A percentile compares a stretch with the other conserved stretches of the same genome.
Evolutionary conservation across 1,140 invertebrate genomes (phyloP).

Genomic region (Eubasilissa regina): DNA sequence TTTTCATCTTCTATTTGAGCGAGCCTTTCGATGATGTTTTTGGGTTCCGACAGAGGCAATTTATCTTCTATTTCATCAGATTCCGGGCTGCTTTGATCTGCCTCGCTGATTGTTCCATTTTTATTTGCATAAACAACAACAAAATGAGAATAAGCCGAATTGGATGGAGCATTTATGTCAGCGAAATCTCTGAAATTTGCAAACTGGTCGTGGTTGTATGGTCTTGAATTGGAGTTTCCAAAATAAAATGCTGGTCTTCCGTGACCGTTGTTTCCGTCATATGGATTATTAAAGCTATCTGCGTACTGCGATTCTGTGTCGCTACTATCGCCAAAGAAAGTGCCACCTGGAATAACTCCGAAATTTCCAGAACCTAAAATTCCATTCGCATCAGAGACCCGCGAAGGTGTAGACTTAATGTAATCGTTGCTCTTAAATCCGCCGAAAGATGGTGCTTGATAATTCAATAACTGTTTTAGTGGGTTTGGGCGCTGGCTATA

Average conservation of each 20-base stretch:
- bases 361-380: conserved; percentile 91
- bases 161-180: conserved; percentile 87
- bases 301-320: conserved; percentile 66
- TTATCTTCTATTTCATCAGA: conserved; percentile 63
- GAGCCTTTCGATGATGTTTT: conserved; percentile 87
- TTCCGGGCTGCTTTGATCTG: conserved; percentile 61
- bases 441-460: conserved; percentile 67
- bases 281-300: conserved; percentile 73
- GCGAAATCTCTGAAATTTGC: conserved; percentile 92
- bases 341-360: conserved; percentile 88
- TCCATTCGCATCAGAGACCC: conserved; percentile 62
- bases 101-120: conserved; percentile 73
- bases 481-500: conserved; percentile 71
- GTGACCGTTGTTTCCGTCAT: conserved; percentile 80
- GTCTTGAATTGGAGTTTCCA: conserved; percentile 73
- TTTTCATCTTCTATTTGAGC: conserved; percentile 79
- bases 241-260: conserved; percentile 76
- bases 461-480: conserved; percentile 68
- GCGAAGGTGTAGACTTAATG: conserved; percentile 57
- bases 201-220: conserved; percentile 82
- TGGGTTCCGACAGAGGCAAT: conserved; percentile 75
- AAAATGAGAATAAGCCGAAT: conserved; percentile 85
- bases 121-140: conserved; percentile 87
- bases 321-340: conserved; percentile 80
- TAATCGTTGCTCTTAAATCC: conserved; percentile 63